Base-by-base conservation (phyloP, 2,888 invertebrate species). In the Drosophila kanekoi region DNA sequence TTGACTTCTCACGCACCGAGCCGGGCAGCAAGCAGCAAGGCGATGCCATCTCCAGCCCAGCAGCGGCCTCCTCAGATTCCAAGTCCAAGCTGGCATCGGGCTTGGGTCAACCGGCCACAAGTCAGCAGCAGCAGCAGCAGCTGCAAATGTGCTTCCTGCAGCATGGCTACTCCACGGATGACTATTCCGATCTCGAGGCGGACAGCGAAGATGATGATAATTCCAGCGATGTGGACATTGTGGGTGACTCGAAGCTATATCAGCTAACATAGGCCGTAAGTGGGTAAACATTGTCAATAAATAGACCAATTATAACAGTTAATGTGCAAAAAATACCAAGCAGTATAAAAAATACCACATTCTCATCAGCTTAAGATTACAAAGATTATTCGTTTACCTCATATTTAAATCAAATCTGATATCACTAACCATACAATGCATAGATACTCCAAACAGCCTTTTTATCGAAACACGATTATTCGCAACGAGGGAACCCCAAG, bases 1-100 rank as follows among this genome's bases (percentile, higher is more conserved):
- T 92, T 81, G 92, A 92, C 90, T 92, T 92, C 77, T 92, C 92
- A 83, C 91, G 92, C 77, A 87, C 90, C 10, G 92, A 92, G 16
- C 67, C 80, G 54, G 72, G 71, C 54, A 54, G 72, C 71, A 73
- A 69, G 62, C 86, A 77, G 62, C 83, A 69, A 54, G 63, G 54
- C 40, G 72, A 71, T n/a, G 57, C 64, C 43, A 48, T 72, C 72
- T 73, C 64, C 40, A 60, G 41, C 47, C 18, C 59, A 4, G 23
- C 47, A 53, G 54, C 76, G 8, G 49, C 37, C 54, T 56, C 77
- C 45, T 43, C 66, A 51, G 81, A 79, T 37, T 54, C 58, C 54
- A 81, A 87, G 35, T 53, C 72, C 60, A 83, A 83, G 43, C 18
- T 80, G 56, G 48, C 11, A 28, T 37, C 28, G 32, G 49, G 35